Percentiles rank a stretch among this genome's conserved stretches.
Evolutionary conservation across 2,113 vertebrate species (phyloP).

Genomic region (Malurus alboscapulatus): DNA sequence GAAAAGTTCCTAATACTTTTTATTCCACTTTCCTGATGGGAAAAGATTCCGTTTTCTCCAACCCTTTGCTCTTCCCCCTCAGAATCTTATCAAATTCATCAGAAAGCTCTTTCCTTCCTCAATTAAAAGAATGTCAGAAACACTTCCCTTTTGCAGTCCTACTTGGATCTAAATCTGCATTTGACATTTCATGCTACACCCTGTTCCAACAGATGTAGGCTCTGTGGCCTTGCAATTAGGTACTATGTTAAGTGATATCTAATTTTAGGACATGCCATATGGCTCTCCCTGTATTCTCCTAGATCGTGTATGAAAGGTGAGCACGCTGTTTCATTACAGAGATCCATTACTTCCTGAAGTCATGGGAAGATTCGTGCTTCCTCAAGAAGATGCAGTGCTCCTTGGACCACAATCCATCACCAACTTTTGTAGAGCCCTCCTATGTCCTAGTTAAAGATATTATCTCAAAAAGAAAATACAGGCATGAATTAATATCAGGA

Average conservation of each 20-base stretch:
- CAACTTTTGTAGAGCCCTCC: neutral
- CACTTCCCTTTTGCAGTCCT: slow-evolving; percentile 11
- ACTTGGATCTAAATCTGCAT: slow-evolving; percentile 46
- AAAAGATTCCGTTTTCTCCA: neutral
- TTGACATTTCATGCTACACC: slow-evolving; percentile 50
- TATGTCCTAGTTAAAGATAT: neutral
- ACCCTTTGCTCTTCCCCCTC: neutral
- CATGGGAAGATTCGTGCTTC: neutral
- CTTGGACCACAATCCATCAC: neutral
- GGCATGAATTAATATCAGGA: neutral
- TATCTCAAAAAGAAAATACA: neutral
- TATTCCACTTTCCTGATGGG: neutral
- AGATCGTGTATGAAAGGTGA: slow-evolving; percentile 8
- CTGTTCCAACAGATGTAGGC: slow-evolving; percentile 36
- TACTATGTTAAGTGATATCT: slow-evolving; percentile 33
- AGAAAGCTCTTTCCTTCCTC: neutral
- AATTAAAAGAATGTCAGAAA: neutral
- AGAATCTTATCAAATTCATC: neutral
- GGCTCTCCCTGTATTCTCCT: slow-evolving; percentile 22
- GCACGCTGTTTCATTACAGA: neutral
- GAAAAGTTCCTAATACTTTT: neutral
- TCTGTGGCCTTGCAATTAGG: slow-evolving; percentile 40
- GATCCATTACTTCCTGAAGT: neutral
- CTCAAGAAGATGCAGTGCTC: neutral
- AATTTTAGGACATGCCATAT: slow-evolving; percentile 60